Base-by-base conservation (phyloP, 2,113 vertebrate genomes). In the Trachemys scripta region DNA sequence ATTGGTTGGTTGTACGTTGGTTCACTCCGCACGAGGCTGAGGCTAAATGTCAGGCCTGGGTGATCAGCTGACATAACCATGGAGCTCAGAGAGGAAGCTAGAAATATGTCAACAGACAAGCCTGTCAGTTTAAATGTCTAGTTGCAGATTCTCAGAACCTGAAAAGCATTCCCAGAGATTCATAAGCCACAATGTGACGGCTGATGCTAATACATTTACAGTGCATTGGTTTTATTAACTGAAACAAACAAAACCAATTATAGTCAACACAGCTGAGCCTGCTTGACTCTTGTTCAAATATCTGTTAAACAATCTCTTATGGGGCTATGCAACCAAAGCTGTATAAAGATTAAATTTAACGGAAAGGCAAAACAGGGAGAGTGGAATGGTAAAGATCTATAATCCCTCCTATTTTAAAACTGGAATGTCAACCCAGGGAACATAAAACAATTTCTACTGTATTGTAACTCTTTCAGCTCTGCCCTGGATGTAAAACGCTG, bases 1-100 rank as follows among this genome's bases (percentile, higher is more conserved):
- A 98, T 96, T 0, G 99, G 99, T 93, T 99, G 99, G 94, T 98
- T 99, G 94, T 99, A 99, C 0, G 99, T 99, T 1, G 99, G 98
- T 35, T 99, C 99, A 1, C 98, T 99, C 81, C 99, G 98, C 88
- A 99, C 88, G 69, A 99, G 98, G 85, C 97, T 99, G 78, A 99
- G 99, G 96, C 99, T 99, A 56, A 99, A 99, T 0, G 99, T 99
- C 87, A 99, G 95, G 84, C 98, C 98, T 0, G 99, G 98, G 88
- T 99, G 99, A 87, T 99, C 98, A 65, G 97, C 97, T 78, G 99
- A 99, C 98, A 99, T 98, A 89, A 99, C 98, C 98, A 98, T 92
- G 62, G 99, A 99, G 31, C 92, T 98, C 31, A 98, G 90, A 57
- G 98, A 95, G 56, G 98, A 98, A 27, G 95, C 99, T 99, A 94